phyloP scores from a whole-genome alignment of 2,888 invertebrate species.

The Embidobia sp. region DNA sequence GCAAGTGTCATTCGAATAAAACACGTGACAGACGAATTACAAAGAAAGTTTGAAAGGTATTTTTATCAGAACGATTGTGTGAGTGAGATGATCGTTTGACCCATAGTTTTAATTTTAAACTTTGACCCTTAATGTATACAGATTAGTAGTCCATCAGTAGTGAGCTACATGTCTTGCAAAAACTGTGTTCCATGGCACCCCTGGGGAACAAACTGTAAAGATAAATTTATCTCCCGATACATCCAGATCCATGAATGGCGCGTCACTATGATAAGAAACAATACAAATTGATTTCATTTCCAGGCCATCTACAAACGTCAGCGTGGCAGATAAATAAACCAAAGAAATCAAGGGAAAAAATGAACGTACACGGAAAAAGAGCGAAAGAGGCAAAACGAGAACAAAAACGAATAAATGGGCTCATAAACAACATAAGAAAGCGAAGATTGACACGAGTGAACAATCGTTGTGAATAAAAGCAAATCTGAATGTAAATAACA shows the following conservation, averaged over 20 bases:
- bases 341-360: conserved; percentile 2
- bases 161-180: conserved; percentile 41
- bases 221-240: conserved; percentile 54
- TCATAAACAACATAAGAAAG: no score
- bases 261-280: conserved; percentile 54
- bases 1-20: neutral
- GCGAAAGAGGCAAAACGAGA: no score
- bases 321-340: conserved; percentile 14
- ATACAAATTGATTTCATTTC: conserved; percentile 60
- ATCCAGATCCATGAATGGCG: conserved; percentile 47
- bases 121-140: conserved; percentile 46
- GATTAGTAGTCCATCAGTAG: conserved; percentile 27
- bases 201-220: conserved; percentile 53
- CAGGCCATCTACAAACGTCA: conserved; percentile 46
- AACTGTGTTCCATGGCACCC: conserved; percentile 45
- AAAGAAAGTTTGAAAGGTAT: no score
- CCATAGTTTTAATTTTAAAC: no score
- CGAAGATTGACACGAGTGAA: no score
- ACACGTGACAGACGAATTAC: neutral
- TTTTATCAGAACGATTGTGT: no score
- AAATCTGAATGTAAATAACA: no score
- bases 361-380: neutral
- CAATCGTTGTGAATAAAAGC: no score
- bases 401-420: no score
- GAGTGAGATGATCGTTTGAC: no score